phyloP scores from a whole-genome alignment of 2,113 vertebrate genomes.

The Zosterops japonicus region DNA sequence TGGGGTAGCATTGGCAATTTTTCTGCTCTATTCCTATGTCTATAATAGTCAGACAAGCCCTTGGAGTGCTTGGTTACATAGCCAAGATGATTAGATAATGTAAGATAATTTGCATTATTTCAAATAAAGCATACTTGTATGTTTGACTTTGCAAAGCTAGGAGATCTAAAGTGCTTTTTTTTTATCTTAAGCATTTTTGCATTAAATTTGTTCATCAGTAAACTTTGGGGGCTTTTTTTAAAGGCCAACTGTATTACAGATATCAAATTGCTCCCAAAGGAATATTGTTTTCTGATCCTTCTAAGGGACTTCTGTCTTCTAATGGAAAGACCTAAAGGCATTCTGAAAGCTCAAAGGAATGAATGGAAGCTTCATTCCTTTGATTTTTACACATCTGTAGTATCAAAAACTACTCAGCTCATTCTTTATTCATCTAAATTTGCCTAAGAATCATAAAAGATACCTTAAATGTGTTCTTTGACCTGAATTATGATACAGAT shows the following conservation, averaged over 20 bases:
- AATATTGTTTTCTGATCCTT: constrained; percentile 53
- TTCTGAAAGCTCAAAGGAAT: constrained; percentile 55
- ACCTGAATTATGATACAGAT: not conserved
- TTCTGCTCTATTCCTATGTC: not conserved
- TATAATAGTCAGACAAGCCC: not conserved
- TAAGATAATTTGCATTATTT: not conserved
- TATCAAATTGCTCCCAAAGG: constrained; percentile 28
- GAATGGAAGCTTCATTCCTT: constrained; percentile 41
- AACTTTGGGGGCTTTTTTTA: not conserved
- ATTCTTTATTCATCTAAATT: constrained; percentile 53
- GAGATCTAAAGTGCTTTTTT: not conserved
- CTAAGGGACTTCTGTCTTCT: constrained; percentile 38
- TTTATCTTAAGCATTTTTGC: constrained; percentile 9
- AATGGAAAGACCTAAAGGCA: constrained; percentile 65
- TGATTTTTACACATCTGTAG: constrained; percentile 36
- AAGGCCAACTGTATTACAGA: not conserved
- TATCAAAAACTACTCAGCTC: constrained; percentile 25
- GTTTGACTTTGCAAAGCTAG: not conserved
- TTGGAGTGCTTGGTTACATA: not conserved
- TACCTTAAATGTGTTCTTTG: constrained; percentile 15
- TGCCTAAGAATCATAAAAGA: constrained; percentile 7
- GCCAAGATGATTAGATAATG: not conserved
- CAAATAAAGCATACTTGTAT: not conserved
- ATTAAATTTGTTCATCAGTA: constrained; percentile 2
- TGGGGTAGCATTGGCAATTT: not conserved